phyloP scores from a whole-genome alignment of 1,140 invertebrate species.

The Physella acuta region DNA sequence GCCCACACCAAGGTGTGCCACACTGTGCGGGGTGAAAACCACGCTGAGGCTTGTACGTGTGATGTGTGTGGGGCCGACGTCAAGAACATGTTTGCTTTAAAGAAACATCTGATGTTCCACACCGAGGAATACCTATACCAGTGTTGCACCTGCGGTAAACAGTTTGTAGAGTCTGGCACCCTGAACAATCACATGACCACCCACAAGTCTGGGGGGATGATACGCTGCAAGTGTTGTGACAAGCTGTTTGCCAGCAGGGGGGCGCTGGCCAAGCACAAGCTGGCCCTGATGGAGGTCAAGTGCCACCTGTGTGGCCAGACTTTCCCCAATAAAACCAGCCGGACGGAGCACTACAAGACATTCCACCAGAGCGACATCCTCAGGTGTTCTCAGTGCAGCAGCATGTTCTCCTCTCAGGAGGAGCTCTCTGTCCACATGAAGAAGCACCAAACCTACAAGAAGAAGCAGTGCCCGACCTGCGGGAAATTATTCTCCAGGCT shows the following conservation, averaged over 20 bases:
- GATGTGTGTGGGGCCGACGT: constrained; percentile 80
- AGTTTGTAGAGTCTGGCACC: constrained; percentile 1
- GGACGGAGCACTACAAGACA: constrained; percentile 89
- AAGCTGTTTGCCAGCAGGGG: constrained; percentile 10
- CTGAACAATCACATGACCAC: constrained; percentile 14
- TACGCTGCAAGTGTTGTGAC: constrained; percentile 18
- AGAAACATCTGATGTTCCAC: constrained; percentile 89
- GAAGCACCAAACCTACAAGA: constrained; percentile 12
- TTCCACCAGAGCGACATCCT: constrained; percentile 11
- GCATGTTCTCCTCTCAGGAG: constrained; percentile 10
- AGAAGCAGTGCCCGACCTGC: constrained; percentile 22
- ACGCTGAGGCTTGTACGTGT: constrained; percentile 65
- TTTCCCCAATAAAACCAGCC: constrained; percentile 85
- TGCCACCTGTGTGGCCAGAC: constrained; percentile 73
- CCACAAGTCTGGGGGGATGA: constrained; percentile 18
- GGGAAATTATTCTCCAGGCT: constrained; percentile 19
- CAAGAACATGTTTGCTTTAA: constrained; percentile 84
- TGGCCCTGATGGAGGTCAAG: constrained; percentile 26
- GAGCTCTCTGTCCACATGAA: constrained; percentile 8
- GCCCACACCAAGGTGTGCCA: constrained; percentile 1
- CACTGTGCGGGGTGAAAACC: not conserved
- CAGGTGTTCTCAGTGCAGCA: not conserved
- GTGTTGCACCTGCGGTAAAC: constrained; percentile 14
- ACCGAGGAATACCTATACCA: constrained; percentile 77
- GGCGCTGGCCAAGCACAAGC: constrained; percentile 17